These are phyloP conservation scores for Muntiacus reevesi DNA, from an alignment of 2,113 vertebrate genomes.

Conservation along the genomic window DNA sequence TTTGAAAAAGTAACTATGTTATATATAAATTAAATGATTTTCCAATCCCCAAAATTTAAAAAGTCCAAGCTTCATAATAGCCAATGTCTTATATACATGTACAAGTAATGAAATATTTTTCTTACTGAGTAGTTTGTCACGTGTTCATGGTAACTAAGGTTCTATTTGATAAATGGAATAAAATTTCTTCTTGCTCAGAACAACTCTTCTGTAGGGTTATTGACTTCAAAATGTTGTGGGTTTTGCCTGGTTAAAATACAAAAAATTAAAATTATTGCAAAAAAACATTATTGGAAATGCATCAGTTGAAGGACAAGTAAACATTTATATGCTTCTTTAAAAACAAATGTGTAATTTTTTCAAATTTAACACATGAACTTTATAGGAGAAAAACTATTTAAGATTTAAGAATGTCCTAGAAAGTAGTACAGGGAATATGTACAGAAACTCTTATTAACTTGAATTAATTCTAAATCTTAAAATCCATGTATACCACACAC, in stretches of 20 bases:
- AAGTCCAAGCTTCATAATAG: background rate
- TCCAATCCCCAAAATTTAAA: background rate
- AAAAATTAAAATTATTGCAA: background rate
- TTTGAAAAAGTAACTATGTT: background rate
- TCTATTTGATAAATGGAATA: background rate
- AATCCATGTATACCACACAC: background rate
- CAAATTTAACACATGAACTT: background rate
- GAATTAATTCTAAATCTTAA: conserved; percentile 45
- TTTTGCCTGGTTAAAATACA: conserved; percentile 21
- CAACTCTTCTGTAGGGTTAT: background rate
- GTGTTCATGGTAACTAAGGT: background rate
- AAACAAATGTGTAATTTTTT: background rate
- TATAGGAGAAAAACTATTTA: background rate
- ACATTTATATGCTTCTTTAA: background rate
- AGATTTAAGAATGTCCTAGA: background rate
- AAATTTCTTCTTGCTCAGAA: background rate
- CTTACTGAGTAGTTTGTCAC: background rate
- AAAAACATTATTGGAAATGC: background rate
- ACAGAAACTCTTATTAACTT: background rate
- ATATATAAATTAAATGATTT: background rate
- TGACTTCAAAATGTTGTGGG: background rate
- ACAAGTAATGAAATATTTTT: background rate
- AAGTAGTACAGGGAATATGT: background rate
- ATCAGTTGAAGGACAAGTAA: background rate
- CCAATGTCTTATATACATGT: background rate